Base-by-base conservation (phyloP, 1,140 invertebrate genomes). In the Diorhabda elongata region DNA sequence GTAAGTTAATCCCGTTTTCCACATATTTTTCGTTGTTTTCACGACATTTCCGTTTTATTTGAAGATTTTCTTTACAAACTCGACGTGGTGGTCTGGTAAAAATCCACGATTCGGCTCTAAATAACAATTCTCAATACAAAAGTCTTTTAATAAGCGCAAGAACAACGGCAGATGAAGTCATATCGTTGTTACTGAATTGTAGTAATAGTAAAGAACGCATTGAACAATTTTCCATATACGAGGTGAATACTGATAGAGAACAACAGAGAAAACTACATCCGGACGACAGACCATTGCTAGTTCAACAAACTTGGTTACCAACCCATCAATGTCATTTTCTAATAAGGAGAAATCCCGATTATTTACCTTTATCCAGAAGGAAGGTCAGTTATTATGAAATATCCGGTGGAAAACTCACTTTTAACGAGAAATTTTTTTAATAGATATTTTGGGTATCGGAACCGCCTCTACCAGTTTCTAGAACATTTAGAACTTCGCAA, bases 81-180 rank as follows among this genome's bases (percentile, higher is more conserved):
- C 86, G 91, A 73, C 87, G 91, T 43, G 94, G 94, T 44, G 93
- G 93, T 6, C 84, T 96, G 60, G 91, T 96, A 66, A 94, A 94
- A 83, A 91, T 97, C 11, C 93, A 95, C 83, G 95, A 96, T 76
- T 93, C 92, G 56, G 92, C 92, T 52, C 83, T 96, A 62, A 95
- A 94, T 88, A 90, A 91, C 59, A 93, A 90, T 83, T 96, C 94
- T 0, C 92, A 95, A 82, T 97, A 96, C 85, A 96, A 97, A 82
- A 94, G 92, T 75, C 83, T 97, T 67, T 85, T 96, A 64, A 91
- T 96, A 70, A 95, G 93, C 66, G 93, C 96, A 72, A 85, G 89
- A 75, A 97, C 94, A 41, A 94, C 92, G n/a, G 91, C 92, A 3
- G 92, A 95, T 79, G 94, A 97, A 82, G 82, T 96, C 64, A 88